Base-by-base conservation (phyloP, 2,113 vertebrate species). In the Pongo abelii region DNA sequence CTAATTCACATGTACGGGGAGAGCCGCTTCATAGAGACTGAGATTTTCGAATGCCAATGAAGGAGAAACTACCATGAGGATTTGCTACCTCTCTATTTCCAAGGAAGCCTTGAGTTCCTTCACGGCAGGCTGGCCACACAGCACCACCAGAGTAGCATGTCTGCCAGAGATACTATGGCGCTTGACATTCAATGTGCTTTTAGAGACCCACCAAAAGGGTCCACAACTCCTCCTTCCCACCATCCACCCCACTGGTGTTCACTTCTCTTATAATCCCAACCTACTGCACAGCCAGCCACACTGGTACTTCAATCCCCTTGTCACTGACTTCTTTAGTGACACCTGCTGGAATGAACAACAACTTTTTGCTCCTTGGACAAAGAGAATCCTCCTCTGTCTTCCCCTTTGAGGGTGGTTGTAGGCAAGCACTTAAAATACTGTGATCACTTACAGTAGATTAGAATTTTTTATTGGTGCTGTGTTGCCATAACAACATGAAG, bases 401-500 rank as follows among this genome's bases (percentile, higher is more conserved):
- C 98, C 97, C 92, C 97, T 98, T 90, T 74, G 98, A 98, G 99
- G 98, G 98, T 98, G 98, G 98, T 98, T 98, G 98, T 10, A 96
- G 0, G 98, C 95, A 97, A 98, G 98, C 98, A 98, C 98, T 99
- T 99, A 99, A 99, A 99, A 99, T 98, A 98, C 98, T 98, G 98
- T 98, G 98, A 99, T 99, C 98, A 98, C 98, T 99, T 99, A 99
- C 98, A 99, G 98, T 98, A 98, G 98, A 99, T 99, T 99, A 99
- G 98, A 99, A 99, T 98, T 99, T 99, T 99, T 99, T 99, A 99
- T 99, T 99, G 98, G 98, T 98, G 98, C 98, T 97, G 93, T 98
- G 98, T 99, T 99, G 98, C 99, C 99, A 99, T 99, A 99, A 99
- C 99, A 99, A 99, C 99, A 98, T 78, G 98, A 98, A 99, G 98